A percentile compares a stretch with the other conserved stretches of the same genome.
Conservation (phyloP, 2,888 invertebrate species). For the Entomobrya multifasciata region DNA sequence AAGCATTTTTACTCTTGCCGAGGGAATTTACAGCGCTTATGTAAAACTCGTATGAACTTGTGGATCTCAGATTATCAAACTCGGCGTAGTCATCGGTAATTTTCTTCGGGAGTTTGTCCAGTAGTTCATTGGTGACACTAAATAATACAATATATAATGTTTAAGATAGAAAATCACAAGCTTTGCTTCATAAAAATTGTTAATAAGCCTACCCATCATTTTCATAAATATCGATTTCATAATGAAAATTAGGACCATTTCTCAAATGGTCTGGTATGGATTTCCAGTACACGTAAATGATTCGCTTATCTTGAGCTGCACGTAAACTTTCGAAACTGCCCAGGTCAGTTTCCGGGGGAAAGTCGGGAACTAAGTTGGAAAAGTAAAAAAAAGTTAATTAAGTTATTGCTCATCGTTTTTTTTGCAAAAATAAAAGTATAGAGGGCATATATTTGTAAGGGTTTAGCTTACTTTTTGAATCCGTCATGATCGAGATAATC, state of each 20-base stretch:
- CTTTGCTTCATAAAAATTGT: too few relatives aligned
- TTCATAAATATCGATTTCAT: conserved; percentile 83
- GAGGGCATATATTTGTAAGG: too few relatives aligned
- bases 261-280: conserved; percentile 86
- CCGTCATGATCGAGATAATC: conserved; percentile 85
- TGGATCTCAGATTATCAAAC: conserved; percentile 83
- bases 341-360: conserved; percentile 86
- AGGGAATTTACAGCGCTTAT: conserved; percentile 85
- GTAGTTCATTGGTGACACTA: conserved; percentile 44
- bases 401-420: not conserved
- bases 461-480: conserved; percentile 79
- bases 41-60: conserved; percentile 83
- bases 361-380: conserved; percentile 83
- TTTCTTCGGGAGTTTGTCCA: conserved; percentile 65
- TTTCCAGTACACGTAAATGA: conserved; percentile 90
- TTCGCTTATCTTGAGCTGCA: conserved; percentile 81
- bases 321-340: conserved; percentile 86
- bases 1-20: conserved; percentile 84
- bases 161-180: not conserved
- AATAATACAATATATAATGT: too few relatives aligned
- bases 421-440: not conserved
- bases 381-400: not conserved
- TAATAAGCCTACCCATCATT: conserved; percentile 81
- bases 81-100: conserved; percentile 83
- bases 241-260: conserved; percentile 89